Conservation (phyloP, 2,797 vertebrate genomes). For the Pogoniulus pusillus region DNA sequence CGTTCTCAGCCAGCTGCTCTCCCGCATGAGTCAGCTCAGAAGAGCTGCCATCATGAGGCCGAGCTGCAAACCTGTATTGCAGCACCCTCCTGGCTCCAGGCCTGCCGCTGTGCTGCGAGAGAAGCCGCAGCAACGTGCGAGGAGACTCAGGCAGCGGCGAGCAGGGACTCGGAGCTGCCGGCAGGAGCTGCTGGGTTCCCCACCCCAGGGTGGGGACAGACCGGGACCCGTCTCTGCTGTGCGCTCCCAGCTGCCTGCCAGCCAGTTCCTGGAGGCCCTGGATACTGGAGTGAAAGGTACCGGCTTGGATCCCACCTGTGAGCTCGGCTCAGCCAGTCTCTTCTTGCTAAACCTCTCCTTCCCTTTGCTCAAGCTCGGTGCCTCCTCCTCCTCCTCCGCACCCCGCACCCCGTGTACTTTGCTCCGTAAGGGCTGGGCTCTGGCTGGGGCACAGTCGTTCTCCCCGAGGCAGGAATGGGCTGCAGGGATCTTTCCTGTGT, state of each 20-base stretch:
- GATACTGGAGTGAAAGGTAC: background rate
- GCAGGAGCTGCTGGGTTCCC: background rate
- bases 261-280: background rate
- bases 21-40: background rate
- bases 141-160: rapidly evolving
- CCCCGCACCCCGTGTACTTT: background rate
- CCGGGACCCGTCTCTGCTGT: background rate
- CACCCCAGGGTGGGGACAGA: background rate
- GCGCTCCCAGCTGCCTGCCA: rapidly evolving
- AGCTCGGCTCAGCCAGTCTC: background rate
- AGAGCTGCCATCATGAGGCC: background rate
- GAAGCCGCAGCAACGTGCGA: background rate
- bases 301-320: rapidly evolving
- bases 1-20: background rate
- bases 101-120: background rate
- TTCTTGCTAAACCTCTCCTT: background rate
- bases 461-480: rapidly evolving
- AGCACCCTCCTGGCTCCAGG: background rate
- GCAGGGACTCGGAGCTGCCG: rapidly evolving
- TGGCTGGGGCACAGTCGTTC: background rate
- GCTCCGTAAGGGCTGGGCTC: background rate
- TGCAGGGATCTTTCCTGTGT: background rate
- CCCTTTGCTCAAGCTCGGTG: background rate
- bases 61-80: constrained; percentile 5
- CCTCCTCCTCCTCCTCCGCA: background rate